Base-by-base conservation (phyloP, 2,797 vertebrate species). In the Betta splendens region DNA sequence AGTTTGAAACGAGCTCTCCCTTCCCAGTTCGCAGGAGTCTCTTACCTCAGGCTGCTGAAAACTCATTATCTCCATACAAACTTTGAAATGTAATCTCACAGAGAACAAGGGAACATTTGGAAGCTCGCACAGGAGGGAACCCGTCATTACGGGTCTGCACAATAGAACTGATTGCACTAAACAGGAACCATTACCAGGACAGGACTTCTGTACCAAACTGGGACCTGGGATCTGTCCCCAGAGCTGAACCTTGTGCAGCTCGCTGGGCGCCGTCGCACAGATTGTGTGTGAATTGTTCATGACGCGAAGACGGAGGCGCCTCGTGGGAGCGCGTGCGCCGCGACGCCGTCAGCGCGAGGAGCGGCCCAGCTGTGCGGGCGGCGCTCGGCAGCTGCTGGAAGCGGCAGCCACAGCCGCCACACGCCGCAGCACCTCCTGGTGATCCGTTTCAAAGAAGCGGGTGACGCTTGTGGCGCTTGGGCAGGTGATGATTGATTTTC, bases 401-500 rank as follows among this genome's bases (percentile, higher is more conserved):
- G 54, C 64, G 76, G 81, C 75, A 83, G 21, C 37, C 64, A 57
- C 71, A 67, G 61, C 58, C 65, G 77, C 68, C 71, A 65, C 39
- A 42, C 23, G 69, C 31, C 42, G 15, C 12, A 37, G 69, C 39
- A 61, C 49, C 61, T 69, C 62, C 68, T 67, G 46, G 72, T 74
- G 42, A 78, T 77, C 75, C 61, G 52, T 80, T 77, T 87, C 72
- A 81, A 83, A 86, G 72, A 55, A 21, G 25, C 36, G 17, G 61
- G 44, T 4, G 26, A 54, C 60, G 64, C 64, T 70, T 49, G 33
- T 56, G 78, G 69, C 72, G 72, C 23, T 53, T 65, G 62, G n/a
- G 72, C 72, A 79, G 58, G 62, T 13, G 46, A 74, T 74, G 55
- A 66, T 51, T 65, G 69, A 80, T 70, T 65, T 62, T 52, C 55